These are phyloP conservation scores for Eulemur macaco DNA, from an alignment of 2,113 vertebrate species.

Conservation along the genomic window DNA sequence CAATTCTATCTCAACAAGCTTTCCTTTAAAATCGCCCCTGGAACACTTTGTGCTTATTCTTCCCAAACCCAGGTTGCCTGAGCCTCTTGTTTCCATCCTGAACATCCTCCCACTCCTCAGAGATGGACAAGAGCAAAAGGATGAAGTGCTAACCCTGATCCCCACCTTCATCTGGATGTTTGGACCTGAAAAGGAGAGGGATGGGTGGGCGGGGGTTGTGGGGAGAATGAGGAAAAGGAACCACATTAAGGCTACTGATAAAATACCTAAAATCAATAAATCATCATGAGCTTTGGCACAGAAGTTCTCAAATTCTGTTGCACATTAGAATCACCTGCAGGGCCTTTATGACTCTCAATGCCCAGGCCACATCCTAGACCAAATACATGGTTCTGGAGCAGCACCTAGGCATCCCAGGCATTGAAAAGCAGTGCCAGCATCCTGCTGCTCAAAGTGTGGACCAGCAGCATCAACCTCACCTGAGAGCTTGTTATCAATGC, in stretches of 20 bases:
- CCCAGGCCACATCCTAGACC: background rate
- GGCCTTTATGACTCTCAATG: background rate
- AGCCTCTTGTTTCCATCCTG: background rate
- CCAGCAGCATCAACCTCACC: background rate
- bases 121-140: background rate
- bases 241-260: background rate
- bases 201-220: background rate
- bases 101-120: background rate
- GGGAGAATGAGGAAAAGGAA: background rate
- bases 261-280: background rate
- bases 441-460: background rate
- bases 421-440: background rate
- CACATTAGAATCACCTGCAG: background rate
- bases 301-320: background rate
- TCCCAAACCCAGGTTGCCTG: background rate
- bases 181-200: background rate
- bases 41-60: background rate
- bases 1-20: background rate
- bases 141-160: background rate
- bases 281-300: background rate
- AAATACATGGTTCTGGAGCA: background rate
- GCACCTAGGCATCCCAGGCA: background rate
- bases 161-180: background rate
- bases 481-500: background rate
- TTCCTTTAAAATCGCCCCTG: background rate